phyloP scores from a whole-genome alignment of 2,113 vertebrate genomes.

The Poicephalus meyeri region DNA sequence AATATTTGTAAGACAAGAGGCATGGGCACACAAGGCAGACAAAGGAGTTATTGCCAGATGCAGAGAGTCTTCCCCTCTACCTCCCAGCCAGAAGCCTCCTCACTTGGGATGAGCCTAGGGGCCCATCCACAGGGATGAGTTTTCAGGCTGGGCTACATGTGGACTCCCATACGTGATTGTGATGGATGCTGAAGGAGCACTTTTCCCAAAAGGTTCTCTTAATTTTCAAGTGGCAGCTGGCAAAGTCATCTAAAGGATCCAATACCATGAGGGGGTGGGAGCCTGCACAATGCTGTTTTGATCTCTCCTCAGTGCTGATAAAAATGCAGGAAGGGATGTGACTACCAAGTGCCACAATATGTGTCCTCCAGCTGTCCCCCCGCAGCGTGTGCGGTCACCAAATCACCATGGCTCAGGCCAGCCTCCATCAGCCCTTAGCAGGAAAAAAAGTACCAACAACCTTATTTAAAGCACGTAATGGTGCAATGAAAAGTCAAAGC shows the following conservation, averaged over 20 bases:
- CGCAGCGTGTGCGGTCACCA: not conserved
- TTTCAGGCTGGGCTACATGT: not conserved
- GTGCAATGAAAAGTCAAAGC: not conserved
- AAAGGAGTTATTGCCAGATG: not conserved
- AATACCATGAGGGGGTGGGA: not conserved
- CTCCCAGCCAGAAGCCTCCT: not conserved
- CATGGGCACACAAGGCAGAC: not conserved
- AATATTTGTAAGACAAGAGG: not conserved
- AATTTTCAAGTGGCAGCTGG: not conserved
- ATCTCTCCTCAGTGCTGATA: not conserved
- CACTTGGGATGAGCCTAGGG: not conserved
- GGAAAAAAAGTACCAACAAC: not conserved
- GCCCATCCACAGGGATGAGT: not conserved
- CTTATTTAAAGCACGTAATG: not conserved
- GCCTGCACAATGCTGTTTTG: not conserved
- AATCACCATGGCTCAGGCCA: not conserved
- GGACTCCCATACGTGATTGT: not conserved
- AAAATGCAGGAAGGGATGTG: not conserved
- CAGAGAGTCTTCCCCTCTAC: not conserved
- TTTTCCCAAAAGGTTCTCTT: not conserved
- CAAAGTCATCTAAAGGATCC: not conserved
- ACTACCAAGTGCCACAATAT: not conserved
- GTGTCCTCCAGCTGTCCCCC: not conserved
- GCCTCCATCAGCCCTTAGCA: not conserved
- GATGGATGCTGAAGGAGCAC: accelerated